Evolutionary conservation across 1,140 invertebrate genomes (phyloP).

Genomic region (Drosophila pectinifera): DNA sequence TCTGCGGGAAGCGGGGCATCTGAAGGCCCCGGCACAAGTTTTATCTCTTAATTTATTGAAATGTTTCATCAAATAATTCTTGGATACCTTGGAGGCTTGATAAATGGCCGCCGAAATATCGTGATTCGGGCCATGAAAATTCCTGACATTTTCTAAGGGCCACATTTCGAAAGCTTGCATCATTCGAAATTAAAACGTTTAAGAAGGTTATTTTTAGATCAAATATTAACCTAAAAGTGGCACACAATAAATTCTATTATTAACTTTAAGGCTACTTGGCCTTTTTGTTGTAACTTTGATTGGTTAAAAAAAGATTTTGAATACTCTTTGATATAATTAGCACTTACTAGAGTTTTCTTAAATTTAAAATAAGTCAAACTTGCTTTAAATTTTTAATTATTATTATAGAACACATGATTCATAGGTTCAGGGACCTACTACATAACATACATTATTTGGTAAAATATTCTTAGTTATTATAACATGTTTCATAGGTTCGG

Average conservation of each 20-base stretch:
- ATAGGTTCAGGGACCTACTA: too few relatives aligned
- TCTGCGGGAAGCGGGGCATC: constrained; percentile 6
- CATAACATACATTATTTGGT: too few relatives aligned
- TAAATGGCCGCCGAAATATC: constrained; percentile 12
- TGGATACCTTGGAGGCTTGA: constrained; percentile 33
- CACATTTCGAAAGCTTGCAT: background rate
- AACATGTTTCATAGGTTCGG: too few relatives aligned
- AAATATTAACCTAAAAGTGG: too few relatives aligned
- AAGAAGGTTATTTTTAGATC: background rate
- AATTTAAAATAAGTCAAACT: background rate
- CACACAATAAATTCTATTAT: background rate
- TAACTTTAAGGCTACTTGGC: background rate
- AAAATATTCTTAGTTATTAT: too few relatives aligned
- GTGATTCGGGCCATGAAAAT: constrained; percentile 18
- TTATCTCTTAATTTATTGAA: constrained; percentile 47
- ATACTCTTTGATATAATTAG: too few relatives aligned
- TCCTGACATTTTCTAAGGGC: constrained; percentile 2
- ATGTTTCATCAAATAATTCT: constrained; percentile 35
- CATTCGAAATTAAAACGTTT: background rate
- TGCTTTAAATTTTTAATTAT: background rate
- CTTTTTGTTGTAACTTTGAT: too few relatives aligned
- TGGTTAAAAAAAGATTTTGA: too few relatives aligned
- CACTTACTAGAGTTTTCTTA: background rate
- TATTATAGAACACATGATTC: background rate
- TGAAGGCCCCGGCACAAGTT: constrained; percentile 1